These are phyloP conservation scores for Chaenodraco wilsoni DNA, from an alignment of 2,797 vertebrate genomes.

Conservation along the genomic window DNA sequence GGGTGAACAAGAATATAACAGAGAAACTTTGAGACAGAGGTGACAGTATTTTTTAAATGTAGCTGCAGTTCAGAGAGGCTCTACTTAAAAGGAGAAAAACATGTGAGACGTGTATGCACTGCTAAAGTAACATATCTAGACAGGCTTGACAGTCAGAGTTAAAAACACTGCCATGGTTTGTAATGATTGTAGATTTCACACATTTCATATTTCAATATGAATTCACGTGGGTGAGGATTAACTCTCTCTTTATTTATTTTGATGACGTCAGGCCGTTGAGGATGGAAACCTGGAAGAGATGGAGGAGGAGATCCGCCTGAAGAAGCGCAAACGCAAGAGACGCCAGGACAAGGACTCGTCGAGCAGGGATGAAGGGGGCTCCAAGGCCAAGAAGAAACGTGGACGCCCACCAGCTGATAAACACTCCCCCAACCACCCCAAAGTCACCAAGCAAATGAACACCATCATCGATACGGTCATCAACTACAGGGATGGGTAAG, in stretches of 20 bases:
- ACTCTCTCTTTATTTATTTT: background rate
- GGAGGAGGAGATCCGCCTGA: constrained; percentile 97
- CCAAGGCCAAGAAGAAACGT: constrained; percentile 94
- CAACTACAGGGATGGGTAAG: constrained; percentile 96
- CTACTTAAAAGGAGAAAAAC: constrained; percentile 27
- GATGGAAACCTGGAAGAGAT: constrained; percentile 99
- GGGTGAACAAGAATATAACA: constrained; percentile 35
- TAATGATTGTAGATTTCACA: background rate
- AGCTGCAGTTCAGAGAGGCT: constrained; percentile 12
- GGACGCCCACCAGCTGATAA: constrained; percentile 97
- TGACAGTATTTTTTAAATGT: constrained; percentile 6
- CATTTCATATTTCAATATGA: background rate
- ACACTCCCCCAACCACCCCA: constrained; percentile 93
- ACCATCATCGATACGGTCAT: constrained; percentile 96
- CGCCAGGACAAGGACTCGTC: constrained; percentile 91
- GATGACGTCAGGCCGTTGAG: constrained; percentile 89
- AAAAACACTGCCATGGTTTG: background rate
- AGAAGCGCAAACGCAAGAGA: constrained; percentile 95
- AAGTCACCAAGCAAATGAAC: constrained; percentile 97
- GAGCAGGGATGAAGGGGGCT: constrained; percentile 86
- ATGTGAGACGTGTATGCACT: no score
- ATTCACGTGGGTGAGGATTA: background rate
- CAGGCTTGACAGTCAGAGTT: background rate
- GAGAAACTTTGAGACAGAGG: constrained; percentile 28
- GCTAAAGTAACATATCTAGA: background rate